Percentiles rank a stretch among this genome's conserved stretches.
Evolutionary conservation across 30 jellyfish, hydroid and myxozoan species (phyloP).

Genomic region (Chironex yamaguchii): DNA sequence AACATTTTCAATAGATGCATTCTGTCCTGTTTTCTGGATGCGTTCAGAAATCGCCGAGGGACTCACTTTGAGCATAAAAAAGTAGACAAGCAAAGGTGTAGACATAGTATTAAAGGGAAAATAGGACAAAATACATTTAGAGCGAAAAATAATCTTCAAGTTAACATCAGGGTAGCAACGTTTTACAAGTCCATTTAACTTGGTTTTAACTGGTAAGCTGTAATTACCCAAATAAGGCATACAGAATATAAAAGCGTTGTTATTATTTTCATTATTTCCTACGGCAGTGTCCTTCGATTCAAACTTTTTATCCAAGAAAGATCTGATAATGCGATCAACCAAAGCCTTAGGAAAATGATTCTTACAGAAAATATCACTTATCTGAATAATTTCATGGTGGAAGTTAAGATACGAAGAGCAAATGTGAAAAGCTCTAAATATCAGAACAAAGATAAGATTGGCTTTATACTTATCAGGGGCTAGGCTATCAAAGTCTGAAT

Average conservation of each 20-base stretch:
- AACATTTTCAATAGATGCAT: no score
- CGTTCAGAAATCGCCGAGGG: no score
- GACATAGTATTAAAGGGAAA: constrained; percentile 39
- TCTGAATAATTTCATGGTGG: background rate
- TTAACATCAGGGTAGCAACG: constrained; percentile 25
- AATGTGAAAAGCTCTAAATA: no score
- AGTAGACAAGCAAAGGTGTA: no score
- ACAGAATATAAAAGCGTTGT: background rate
- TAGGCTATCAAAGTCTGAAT: constrained; percentile 5
- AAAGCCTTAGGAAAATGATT: no score
- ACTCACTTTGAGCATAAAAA: no score
- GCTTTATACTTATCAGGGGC: constrained; percentile 13
- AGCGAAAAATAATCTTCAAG: background rate
- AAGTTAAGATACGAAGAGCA: constrained; percentile 7
- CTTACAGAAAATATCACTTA: background rate
- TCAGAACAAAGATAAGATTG: background rate
- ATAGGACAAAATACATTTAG: constrained; percentile 6
- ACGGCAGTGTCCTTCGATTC: no score
- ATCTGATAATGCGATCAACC: no score
- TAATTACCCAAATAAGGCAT: background rate
- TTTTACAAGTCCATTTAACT: background rate
- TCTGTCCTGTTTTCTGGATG: no score
- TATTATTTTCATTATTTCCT: no score
- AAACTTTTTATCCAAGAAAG: no score
- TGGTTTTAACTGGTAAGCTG: constrained; percentile 7